Conservation (phyloP, 1,140 invertebrate species). For the Colletes latitarsis region DNA sequence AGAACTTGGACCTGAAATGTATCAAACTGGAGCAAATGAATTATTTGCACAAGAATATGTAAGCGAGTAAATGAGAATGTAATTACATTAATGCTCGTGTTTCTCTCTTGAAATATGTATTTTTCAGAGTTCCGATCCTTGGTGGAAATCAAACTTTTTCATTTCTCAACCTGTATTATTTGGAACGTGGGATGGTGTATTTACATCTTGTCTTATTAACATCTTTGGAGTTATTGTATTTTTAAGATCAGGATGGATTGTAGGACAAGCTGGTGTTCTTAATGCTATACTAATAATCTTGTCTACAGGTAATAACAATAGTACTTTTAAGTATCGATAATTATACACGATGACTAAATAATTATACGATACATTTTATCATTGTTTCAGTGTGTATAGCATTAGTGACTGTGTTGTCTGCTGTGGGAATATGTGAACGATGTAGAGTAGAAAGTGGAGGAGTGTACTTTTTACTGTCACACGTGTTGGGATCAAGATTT, state of each 20-base stretch:
- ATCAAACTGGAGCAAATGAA: constrained; percentile 92
- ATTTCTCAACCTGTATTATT: constrained; percentile 96
- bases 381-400: constrained; percentile 88
- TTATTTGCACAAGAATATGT: constrained; percentile 94
- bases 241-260: constrained; percentile 97
- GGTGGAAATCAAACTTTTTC: constrained; percentile 97
- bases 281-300: constrained; percentile 94
- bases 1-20: constrained; percentile 88
- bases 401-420: constrained; percentile 94
- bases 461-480: constrained; percentile 96
- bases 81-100: background rate
- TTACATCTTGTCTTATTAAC: constrained; percentile 96
- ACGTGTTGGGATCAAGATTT: constrained; percentile 95
- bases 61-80: constrained; percentile 44
- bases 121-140: constrained; percentile 87
- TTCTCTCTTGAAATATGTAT: background rate
- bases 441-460: constrained; percentile 97
- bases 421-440: constrained; percentile 97
- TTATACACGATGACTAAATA: background rate
- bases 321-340: background rate
- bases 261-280: constrained; percentile 95
- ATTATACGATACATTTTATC: background rate
- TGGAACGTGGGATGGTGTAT: constrained; percentile 99
- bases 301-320: constrained; percentile 85
- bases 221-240: constrained; percentile 99